Conservation (phyloP, 2,888 invertebrate genomes). For the Lochmaea capreae region DNA sequence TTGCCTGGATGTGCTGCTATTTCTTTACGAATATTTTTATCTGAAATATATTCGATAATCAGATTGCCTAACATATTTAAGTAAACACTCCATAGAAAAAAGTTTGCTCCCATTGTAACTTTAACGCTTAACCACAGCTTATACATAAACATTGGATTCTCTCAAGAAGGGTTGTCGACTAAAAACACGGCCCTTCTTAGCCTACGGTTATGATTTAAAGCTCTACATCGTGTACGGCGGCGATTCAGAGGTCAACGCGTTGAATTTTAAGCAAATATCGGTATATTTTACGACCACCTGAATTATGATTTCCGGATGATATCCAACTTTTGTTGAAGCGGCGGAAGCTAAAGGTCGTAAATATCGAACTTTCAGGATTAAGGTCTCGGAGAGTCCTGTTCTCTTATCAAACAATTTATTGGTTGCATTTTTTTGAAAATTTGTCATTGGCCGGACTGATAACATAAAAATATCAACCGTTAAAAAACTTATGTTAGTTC, state of each 20-base stretch:
- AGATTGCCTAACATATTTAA: too few species aligned
- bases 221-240: constrained; percentile 12
- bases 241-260: constrained; percentile 38
- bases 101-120: too few species aligned
- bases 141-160: not conserved
- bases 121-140: not conserved
- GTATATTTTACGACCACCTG: constrained; percentile 45
- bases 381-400: constrained; percentile 38
- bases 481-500: too few species aligned
- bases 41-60: too few species aligned
- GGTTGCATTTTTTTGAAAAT: constrained; percentile 27
- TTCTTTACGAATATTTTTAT: too few species aligned
- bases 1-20: too few species aligned
- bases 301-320: constrained; percentile 53
- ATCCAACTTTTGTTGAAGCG: constrained; percentile 46
- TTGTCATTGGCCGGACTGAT: not conserved
- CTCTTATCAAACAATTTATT: constrained; percentile 43
- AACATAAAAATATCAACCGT: not conserved
- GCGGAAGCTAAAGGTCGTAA: constrained; percentile 45
- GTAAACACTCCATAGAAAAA: too few species aligned
- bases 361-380: constrained; percentile 52
- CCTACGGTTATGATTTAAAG: constrained; percentile 11
- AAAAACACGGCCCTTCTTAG: not conserved
- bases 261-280: constrained; percentile 51
- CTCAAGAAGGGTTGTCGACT: not conserved